Base-by-base conservation (phyloP, 2,797 vertebrate genomes). In the Epinephelus malabaricus region DNA sequence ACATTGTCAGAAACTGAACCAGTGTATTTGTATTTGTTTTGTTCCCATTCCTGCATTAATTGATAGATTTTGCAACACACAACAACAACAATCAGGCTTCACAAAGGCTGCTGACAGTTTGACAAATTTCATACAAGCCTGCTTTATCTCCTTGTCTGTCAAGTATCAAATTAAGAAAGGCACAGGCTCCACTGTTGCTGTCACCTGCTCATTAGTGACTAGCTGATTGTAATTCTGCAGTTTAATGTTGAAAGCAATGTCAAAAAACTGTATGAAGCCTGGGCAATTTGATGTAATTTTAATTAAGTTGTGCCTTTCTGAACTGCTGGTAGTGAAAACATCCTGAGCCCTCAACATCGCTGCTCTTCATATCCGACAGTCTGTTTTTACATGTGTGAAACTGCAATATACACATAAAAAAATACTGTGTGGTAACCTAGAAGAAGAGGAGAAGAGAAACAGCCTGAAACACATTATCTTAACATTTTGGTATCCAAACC, bases 121-220 rank as follows among this genome's bases (percentile, higher is more conserved):
- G n/a, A 0, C 0, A 9, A n/a, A 60, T 60, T 60, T 60, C 11
- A 60, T 40, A 13, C 19, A 3, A 21, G 58, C 34, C 34, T 60
- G 58, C 58, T 60, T 60, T 60, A 60, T 60, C 34, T 60, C 34
- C 58, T 60, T 40, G 19, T 60, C 58, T 40, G 11, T 60, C 18
- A 40, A 40, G 19, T n/a, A 7, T 34, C 34, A 34, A 34, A 34
- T 34, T 34, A 34, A 40, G 19, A 56, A 55, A 56, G 21, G 15
- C 25, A 56, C 54, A 23, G 27, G 30, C 30, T 18, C 25, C 54
- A 56, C 54, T 56, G 54, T 18, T 18, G 25, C 54, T 11, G 9
- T 56, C 54, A 34, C 55, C 55, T 58, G 55, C 30, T 58, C 55
- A 17, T 19, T 27, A 58, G 27, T 0, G 15, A 56, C 55, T 30